Evolutionary conservation across 1,140 invertebrate species (phyloP).

Genomic region (Bombus confusus): DNA sequence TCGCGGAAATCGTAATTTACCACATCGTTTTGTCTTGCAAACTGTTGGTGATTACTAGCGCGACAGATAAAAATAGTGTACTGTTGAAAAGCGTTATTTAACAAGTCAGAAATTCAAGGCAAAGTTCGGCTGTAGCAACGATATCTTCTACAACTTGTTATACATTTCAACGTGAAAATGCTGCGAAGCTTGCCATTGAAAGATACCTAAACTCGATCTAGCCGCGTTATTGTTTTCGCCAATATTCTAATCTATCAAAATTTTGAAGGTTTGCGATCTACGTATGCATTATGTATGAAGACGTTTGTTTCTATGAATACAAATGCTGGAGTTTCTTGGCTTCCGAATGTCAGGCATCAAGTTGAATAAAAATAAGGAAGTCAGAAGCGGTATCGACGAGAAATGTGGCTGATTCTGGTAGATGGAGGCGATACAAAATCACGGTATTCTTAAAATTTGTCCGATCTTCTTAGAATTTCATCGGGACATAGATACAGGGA

Average conservation of each 20-base stretch:
- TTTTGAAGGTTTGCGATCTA: too few species aligned
- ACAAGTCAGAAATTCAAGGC: not conserved
- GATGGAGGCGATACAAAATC: not conserved
- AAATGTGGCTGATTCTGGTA: not conserved
- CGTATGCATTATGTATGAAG: too few species aligned
- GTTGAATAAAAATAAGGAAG: not conserved
- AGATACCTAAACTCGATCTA: not conserved
- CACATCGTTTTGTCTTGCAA: not conserved
- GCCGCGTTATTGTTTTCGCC: not conserved
- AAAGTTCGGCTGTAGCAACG: too few species aligned
- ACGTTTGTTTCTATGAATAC: not conserved
- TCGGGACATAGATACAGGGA: too few species aligned
- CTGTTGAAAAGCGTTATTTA: not conserved
- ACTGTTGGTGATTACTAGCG: not conserved
- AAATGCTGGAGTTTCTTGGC: not conserved
- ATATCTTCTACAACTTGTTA: too few species aligned
- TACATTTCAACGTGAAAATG: not conserved
- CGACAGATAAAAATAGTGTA: not conserved
- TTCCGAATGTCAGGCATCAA: not conserved
- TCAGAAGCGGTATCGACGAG: not conserved
- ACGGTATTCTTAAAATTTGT: too few species aligned
- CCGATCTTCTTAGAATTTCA: not conserved
- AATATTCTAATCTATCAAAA: too few species aligned
- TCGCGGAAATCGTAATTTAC: not conserved
- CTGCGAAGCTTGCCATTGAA: rapidly evolving